These are phyloP conservation scores for Hylaeus anthracinus DNA, from an alignment of 1,140 invertebrate species.

Conservation along the genomic window DNA sequence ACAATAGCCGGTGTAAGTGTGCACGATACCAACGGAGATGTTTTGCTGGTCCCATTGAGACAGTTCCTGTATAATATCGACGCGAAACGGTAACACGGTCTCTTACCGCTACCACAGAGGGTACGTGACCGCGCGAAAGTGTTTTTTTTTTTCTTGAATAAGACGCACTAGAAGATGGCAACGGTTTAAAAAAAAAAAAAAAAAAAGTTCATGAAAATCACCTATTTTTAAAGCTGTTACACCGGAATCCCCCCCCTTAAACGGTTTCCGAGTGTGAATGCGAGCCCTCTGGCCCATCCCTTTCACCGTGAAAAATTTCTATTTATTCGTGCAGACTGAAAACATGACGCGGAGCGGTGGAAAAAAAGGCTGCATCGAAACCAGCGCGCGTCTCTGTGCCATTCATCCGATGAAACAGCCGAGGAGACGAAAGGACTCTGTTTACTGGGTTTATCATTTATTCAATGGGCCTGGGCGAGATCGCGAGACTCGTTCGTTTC, in stretches of 20 bases:
- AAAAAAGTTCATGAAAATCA: no score
- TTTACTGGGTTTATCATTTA: conserved; percentile 57
- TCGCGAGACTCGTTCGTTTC: neutral
- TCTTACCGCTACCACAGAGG: no score
- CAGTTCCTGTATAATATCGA: no score
- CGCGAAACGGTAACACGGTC: no score
- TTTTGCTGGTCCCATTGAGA: no score
- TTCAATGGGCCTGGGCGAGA: conserved; percentile 18
- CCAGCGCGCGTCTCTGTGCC: conserved; percentile 3
- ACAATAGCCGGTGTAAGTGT: no score
- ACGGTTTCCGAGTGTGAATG: conserved; percentile 40
- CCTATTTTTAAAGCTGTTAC: no score
- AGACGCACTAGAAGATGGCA: no score
- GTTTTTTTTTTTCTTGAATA: no score
- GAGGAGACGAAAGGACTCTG: conserved; percentile 27
- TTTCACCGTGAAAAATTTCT: conserved; percentile 50
- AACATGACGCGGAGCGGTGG: neutral
- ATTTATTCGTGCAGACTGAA: conserved; percentile 42
- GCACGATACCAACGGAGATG: no score
- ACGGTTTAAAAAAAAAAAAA: no score
- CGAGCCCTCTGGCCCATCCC: conserved; percentile 4
- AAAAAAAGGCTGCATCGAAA: neutral
- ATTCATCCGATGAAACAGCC: conserved; percentile 45
- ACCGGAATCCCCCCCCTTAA: conserved; percentile 18
- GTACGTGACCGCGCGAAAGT: no score